Evolutionary conservation across 2,888 invertebrate genomes (phyloP).

Genomic region (Bhutanitis thaidina): DNA sequence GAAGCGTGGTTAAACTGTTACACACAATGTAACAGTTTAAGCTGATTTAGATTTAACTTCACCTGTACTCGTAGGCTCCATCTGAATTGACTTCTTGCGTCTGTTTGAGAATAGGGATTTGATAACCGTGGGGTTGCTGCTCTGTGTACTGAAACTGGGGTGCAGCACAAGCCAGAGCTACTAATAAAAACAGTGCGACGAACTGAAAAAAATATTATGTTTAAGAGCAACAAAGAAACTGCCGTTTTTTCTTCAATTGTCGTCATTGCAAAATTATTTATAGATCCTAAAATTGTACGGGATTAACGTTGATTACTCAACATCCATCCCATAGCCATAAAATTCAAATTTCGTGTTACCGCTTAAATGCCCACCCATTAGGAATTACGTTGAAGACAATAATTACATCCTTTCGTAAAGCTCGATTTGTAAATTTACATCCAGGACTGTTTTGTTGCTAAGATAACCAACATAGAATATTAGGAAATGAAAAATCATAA

Average conservation of each 20-base stretch:
- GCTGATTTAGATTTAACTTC: conserved; percentile 20
- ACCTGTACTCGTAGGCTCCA: conserved; percentile 83
- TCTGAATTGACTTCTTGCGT: conserved; percentile 77
- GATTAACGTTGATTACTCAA: conserved; percentile 4
- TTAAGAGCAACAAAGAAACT: too few relatives aligned
- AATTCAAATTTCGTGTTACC: background rate
- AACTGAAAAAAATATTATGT: conserved; percentile 54
- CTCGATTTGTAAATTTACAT: too few relatives aligned
- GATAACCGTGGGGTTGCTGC: conserved; percentile 45
- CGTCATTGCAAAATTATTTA: too few relatives aligned
- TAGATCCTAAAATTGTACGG: background rate
- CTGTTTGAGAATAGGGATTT: conserved; percentile 82
- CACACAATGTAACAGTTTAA: too few relatives aligned
- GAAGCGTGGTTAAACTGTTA: too few relatives aligned
- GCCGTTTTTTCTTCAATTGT: too few relatives aligned
- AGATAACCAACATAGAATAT: too few relatives aligned
- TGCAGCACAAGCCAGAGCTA: conserved; percentile 56
- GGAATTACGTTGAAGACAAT: background rate
- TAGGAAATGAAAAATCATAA: too few relatives aligned
- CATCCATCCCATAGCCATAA: background rate
- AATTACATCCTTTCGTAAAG: background rate
- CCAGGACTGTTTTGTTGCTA: too few relatives aligned
- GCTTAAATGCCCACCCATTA: background rate
- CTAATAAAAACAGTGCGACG: conserved; percentile 53
- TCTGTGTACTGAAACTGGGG: conserved; percentile 47